phyloP scores from a whole-genome alignment of 2,888 invertebrate genomes.

The Caenorhabditis sp. region DNA sequence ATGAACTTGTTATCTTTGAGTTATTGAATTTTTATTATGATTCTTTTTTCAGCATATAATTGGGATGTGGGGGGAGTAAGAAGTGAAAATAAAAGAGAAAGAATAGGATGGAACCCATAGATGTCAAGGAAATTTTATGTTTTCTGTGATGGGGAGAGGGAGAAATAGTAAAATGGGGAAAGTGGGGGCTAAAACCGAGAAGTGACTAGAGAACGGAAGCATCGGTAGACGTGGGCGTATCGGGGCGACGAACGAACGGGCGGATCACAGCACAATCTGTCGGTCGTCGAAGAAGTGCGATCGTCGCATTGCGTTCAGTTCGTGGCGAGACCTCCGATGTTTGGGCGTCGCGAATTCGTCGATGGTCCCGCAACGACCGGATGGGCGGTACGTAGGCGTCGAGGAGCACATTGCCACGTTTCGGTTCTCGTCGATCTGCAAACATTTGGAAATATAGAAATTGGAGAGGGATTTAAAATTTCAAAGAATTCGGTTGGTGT shows the following conservation, averaged over 20 bases:
- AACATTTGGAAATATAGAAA: no score
- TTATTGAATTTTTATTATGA: neutral
- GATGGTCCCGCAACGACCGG: slow-evolving; percentile 26
- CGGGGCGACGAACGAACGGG: neutral
- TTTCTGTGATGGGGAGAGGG: no score
- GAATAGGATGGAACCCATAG: slow-evolving; percentile 4
- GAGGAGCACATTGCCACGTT: slow-evolving; percentile 29
- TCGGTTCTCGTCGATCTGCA: slow-evolving; percentile 55
- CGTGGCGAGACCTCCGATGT: slow-evolving; percentile 38
- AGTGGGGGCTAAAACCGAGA: slow-evolving; percentile 18
- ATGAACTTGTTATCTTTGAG: slow-evolving; percentile 40
- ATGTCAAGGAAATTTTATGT: slow-evolving; percentile 3
- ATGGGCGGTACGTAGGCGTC: slow-evolving; percentile 5
- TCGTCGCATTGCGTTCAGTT: slow-evolving; percentile 45
- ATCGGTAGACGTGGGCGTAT: neutral
- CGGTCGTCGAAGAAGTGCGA: slow-evolving; percentile 55
- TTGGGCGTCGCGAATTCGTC: slow-evolving; percentile 45
- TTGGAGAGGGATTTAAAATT: neutral
- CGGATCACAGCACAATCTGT: slow-evolving; percentile 28
- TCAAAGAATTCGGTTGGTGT: neutral
- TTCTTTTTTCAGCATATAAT: neutral
- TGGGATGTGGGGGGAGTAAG: neutral
- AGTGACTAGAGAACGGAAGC: slow-evolving; percentile 15
- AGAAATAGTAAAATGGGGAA: slow-evolving; percentile 2
- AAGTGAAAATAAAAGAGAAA: neutral